Conservation (phyloP, 2,113 vertebrate species). For the Salvelinus alpinus region DNA sequence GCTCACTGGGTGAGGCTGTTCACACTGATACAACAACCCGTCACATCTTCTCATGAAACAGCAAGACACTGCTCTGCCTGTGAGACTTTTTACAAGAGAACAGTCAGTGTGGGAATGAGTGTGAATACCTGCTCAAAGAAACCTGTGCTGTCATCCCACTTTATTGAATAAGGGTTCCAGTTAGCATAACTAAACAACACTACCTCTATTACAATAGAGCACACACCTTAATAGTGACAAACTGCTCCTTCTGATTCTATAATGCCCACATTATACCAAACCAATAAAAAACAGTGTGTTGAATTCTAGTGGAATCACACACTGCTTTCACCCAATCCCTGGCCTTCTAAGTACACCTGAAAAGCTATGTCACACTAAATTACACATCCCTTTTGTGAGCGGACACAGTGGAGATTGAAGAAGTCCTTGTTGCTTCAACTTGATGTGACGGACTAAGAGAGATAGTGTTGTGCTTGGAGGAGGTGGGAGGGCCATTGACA, state of each 20-base stretch:
- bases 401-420: background rate
- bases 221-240: background rate
- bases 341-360: background rate
- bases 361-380: background rate
- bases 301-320: background rate
- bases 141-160: background rate
- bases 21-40: conserved; percentile 17
- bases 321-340: background rate
- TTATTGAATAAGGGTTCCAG: background rate
- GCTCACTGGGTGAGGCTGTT: conserved; percentile 22
- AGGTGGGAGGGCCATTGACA: background rate
- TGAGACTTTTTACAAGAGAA: background rate
- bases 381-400: background rate
- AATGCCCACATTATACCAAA: too few species aligned
- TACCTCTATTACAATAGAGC: background rate
- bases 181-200: background rate
- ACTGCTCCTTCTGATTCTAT: too few species aligned
- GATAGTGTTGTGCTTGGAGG: background rate
- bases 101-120: background rate
- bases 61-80: background rate
- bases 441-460: background rate
- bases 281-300: background rate
- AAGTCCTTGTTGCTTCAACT: background rate
- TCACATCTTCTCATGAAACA: conserved; percentile 11
- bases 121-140: background rate